These are phyloP conservation scores for Drosophila tanythrix DNA, from an alignment of 2,888 invertebrate species.

Conservation along the genomic window DNA sequence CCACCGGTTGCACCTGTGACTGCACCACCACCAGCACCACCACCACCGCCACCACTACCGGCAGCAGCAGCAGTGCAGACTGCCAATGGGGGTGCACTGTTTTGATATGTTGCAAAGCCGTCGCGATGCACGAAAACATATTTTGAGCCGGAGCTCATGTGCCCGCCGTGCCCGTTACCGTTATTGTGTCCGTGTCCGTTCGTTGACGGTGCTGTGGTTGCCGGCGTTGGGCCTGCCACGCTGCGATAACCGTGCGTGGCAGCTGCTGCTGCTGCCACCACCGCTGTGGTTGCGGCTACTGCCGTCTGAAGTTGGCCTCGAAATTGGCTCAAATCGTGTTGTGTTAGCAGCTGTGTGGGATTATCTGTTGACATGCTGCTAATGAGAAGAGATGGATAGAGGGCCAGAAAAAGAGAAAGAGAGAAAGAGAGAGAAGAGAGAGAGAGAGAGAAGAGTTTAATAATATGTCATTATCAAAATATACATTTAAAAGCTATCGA, in stretches of 20 bases:
- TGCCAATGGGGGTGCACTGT: constrained; percentile 32
- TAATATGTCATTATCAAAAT: not conserved
- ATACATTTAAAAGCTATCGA: not conserved
- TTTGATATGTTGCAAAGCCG: constrained; percentile 59
- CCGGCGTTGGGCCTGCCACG: constrained; percentile 55
- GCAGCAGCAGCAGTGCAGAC: constrained; percentile 17
- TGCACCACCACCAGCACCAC: not conserved
- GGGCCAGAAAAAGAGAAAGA: not conserved
- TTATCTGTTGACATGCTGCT: constrained; percentile 85
- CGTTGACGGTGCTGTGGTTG: constrained; percentile 27
- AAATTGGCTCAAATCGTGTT: constrained; percentile 79
- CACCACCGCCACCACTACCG: not conserved
- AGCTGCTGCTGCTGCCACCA: constrained; percentile 54
- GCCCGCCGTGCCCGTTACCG: constrained; percentile 37
- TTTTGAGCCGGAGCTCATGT: constrained; percentile 77
- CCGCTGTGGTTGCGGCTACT: constrained; percentile 52
- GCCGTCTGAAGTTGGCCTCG: constrained; percentile 74
- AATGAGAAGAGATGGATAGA: not conserved
- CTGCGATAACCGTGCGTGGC: constrained; percentile 64
- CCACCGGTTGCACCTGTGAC: constrained; percentile 55
- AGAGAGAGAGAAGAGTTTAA: not conserved
- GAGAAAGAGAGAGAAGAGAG: not conserved
- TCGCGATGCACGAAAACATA: constrained; percentile 84
- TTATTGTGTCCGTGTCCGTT: constrained; percentile 25
- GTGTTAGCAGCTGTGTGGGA: constrained; percentile 81